Conservation (phyloP, 2,113 vertebrate species). For the Scolopax mira region DNA sequence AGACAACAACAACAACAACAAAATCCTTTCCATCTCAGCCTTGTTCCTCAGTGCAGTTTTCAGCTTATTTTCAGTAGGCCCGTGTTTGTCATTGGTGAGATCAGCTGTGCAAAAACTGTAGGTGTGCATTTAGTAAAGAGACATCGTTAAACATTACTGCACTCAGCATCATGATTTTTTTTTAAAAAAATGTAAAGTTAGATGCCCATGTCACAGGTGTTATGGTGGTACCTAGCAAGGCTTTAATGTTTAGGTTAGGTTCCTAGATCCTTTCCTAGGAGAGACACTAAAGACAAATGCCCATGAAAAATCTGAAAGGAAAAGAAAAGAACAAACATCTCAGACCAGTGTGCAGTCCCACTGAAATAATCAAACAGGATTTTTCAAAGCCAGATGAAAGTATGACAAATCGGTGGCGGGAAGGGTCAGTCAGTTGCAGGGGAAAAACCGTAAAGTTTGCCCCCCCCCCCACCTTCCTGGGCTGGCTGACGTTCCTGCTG, state of each 20-base stretch:
- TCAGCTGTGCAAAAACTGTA: not conserved
- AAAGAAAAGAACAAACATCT: not conserved
- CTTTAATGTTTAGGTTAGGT: not conserved
- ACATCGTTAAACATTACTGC: not conserved
- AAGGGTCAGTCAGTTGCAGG: not conserved
- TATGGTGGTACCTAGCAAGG: not conserved
- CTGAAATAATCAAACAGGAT: not conserved
- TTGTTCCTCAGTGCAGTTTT: not conserved
- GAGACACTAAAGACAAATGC: not conserved
- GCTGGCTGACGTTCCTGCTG: slow-evolving; percentile 7
- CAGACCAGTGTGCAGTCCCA: not conserved
- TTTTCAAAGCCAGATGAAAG: slow-evolving; percentile 20
- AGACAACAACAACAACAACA: not conserved
- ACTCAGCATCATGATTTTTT: not conserved
- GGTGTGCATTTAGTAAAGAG: not conserved
- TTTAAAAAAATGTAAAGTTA: not conserved
- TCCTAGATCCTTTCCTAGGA: not conserved
- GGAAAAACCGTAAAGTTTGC: not conserved
- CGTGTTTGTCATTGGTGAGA: not conserved
- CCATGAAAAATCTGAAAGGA: not conserved
- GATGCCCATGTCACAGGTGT: not conserved
- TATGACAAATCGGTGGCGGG: not conserved
- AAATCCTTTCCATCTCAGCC: not conserved
- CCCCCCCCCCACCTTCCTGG: not conserved
- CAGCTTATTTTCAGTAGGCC: not conserved